Conservation (phyloP, 2,888 invertebrate species). For the Zygaena filipendulae region DNA sequence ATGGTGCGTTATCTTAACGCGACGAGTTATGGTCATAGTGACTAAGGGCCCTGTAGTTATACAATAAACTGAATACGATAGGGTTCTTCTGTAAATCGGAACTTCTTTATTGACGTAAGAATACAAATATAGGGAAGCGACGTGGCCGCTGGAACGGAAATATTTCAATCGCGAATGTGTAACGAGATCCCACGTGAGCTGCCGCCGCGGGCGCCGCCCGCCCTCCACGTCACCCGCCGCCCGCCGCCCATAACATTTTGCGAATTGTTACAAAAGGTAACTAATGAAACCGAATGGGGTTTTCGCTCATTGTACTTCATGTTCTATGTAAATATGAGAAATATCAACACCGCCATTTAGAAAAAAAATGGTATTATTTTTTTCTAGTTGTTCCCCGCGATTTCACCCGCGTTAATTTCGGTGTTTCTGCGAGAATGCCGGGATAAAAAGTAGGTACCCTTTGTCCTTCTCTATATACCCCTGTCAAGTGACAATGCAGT, state of each 20-base stretch:
- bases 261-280: conserved; percentile 2
- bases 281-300: conserved; percentile 5
- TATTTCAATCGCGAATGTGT: conserved; percentile 32
- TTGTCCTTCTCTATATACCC: too few relatives aligned
- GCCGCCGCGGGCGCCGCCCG: conserved; percentile 16
- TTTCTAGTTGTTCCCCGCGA: too few relatives aligned
- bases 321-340: too few relatives aligned
- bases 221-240: conserved; percentile 5
- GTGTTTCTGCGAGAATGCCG: too few relatives aligned
- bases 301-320: too few relatives aligned
- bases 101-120: conserved; percentile 26
- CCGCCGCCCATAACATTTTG: conserved; percentile 2
- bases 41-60: too few relatives aligned
- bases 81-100: conserved; percentile 20
- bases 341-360: conserved; percentile 1
- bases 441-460: too few relatives aligned
- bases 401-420: too few relatives aligned
- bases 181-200: conserved; percentile 30
- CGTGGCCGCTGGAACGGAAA: conserved; percentile 28
- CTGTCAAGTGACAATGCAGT: too few relatives aligned
- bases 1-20: too few relatives aligned
- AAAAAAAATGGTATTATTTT: neutral
- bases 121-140: conserved; percentile 28
- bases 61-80: conserved; percentile 26
- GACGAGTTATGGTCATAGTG: too few relatives aligned